Base-by-base conservation (phyloP, 1,140 invertebrate species). In the Drosophila suzukii region DNA sequence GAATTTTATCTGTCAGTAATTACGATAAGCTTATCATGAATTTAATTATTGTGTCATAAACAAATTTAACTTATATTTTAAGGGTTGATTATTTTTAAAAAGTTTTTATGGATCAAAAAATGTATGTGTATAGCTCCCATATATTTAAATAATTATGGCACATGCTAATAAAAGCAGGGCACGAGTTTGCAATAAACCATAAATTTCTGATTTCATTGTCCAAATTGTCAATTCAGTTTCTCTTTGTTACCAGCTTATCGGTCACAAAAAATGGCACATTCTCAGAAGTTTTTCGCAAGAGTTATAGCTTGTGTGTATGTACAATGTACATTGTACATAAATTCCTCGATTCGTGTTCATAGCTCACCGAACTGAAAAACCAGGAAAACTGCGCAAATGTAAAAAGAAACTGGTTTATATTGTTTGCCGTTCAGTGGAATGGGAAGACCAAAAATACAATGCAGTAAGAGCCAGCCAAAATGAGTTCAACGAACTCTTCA, bases 381-480 rank as follows among this genome's bases (percentile, higher is more conserved):
- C 30, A 36, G 30, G 38, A 38, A 41, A 55, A 61, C 41, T 41
- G 72, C 38, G 53, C 60, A 63, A 74, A 74, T 55, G 57, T 55
- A 51, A 73, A 56, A 56, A 58, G 8, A 56, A 75, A 75, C 73
- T 38, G 73, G 72, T 75, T 75, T 75, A 53, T 47, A 58, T 38
- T 53, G 72, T 75, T n/a, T 39, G 13, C 20, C 38, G 47, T 27
- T 36, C 10, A 50, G 43, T 73, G 39, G 62, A 30, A 75, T 27
- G 43, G 34, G 36, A 60, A 73, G 51, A 57, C 32, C n/a, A 34
- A 75, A 54, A 53, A 65, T 20, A 57, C 27, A 57, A 53, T 65
- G 72, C 60, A 75, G 43, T 30, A 36, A 44, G 17, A 41, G 15
- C 38, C 41, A 10, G 30, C 17, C 32, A 12, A 38, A 51, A 47